Base-by-base conservation (phyloP, 92 coral and sea anemone genomes). In the Heliopora coerulea region DNA sequence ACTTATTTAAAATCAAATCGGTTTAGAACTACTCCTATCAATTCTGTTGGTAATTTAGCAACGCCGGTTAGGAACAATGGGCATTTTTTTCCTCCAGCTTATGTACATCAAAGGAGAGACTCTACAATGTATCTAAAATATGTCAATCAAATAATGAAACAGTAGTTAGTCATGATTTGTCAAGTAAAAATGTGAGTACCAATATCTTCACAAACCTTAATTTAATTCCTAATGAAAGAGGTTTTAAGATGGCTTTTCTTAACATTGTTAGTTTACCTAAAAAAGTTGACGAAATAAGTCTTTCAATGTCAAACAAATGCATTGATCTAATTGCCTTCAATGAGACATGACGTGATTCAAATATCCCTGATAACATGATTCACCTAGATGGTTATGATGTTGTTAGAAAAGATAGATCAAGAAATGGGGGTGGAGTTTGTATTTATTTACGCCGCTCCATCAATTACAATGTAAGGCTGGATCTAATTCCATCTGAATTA, bases 241-340 rank as follows among this genome's bases (percentile, higher is more conserved):
- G 56, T 41, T 41, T 65, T 44, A 65, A 65, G 13, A 65, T 65
- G 73, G 73, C 35, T 40, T 65, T 62, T 23, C 69, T 62, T 15
- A 62, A 62, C 42, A 37, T 62, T 33, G 50, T 62, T 19, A 62
- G 69, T 20, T 14, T 62, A 49, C 69, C 69, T 1, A 62, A 21
- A 62, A 62, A 39, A 29, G 18, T 62, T 62, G 69, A 62, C 17
- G 46, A 62, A 62, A 62, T 62, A 33, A 30, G 44, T 0, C 3
- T 10, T 34, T 14, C 72, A 64, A 37, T 37, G 12, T 37, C 42
- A 37, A 37, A 37, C 42, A 37, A 37, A 12, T 37, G 12, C 37
- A 18, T 64, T 34, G 28, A n/a, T n/a, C n/a, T n/a, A n/a, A n/a
- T n/a, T n/a, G n/a, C n/a, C n/a, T n/a, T n/a, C n/a, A n/a, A n/a